A percentile compares a stretch with the other conserved stretches of the same genome.
Evolutionary conservation across 2,113 vertebrate species (phyloP).

Genomic region (Bos indicus): DNA sequence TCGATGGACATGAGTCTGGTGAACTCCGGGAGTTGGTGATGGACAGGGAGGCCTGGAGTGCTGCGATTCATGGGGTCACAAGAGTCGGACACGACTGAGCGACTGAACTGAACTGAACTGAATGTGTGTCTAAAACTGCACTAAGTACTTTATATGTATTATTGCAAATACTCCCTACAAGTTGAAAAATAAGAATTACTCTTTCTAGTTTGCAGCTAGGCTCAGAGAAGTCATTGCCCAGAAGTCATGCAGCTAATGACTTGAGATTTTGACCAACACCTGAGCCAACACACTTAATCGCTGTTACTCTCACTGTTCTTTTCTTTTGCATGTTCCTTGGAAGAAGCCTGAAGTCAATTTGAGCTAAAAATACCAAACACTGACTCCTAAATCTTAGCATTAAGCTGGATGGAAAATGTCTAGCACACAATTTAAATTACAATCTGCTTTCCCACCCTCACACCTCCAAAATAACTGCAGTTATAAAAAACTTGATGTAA

Average conservation of each 20-base stretch:
- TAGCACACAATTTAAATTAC: background rate
- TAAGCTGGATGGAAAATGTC: background rate
- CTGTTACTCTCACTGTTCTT: background rate
- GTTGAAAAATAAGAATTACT: background rate
- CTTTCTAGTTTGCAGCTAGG: background rate
- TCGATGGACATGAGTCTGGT: too few relatives aligned
- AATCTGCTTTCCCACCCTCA: background rate
- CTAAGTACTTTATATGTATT: background rate
- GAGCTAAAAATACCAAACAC: background rate
- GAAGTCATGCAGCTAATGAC: background rate
- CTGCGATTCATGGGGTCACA: too few relatives aligned
- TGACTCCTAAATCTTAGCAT: background rate
- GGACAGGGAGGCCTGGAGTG: too few relatives aligned
- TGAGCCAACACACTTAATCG: background rate
- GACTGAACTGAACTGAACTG: too few relatives aligned
- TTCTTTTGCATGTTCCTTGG: background rate
- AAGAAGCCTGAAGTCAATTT: background rate
- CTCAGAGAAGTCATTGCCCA: background rate
- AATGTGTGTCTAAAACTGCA: background rate
- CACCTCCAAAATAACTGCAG: constrained; percentile 1
- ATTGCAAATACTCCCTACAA: background rate
- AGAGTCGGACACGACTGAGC: too few relatives aligned
- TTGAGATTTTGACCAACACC: background rate
- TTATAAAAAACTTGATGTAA: constrained; percentile 25
- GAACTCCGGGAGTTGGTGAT: too few relatives aligned